These are phyloP conservation scores for Xenopus petersii DNA, from an alignment of 2,797 vertebrate species.

Conservation along the genomic window DNA sequence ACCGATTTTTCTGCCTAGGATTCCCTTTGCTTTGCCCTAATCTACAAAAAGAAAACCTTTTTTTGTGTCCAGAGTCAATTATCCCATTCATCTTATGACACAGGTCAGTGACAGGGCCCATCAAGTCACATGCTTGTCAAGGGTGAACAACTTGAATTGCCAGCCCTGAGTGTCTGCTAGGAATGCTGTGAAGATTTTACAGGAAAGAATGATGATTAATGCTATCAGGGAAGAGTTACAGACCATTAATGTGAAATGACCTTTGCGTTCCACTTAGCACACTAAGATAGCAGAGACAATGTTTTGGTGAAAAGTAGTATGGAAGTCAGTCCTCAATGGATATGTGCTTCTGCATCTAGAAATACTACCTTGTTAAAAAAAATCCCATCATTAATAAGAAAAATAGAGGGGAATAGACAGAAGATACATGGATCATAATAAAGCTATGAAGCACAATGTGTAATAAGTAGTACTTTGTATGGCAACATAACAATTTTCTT, in stretches of 20 bases:
- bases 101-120: constrained; percentile 28
- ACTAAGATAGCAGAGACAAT: too few relatives aligned
- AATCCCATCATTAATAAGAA: too few relatives aligned
- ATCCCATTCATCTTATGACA: constrained; percentile 24
- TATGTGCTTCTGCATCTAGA: too few relatives aligned
- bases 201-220: constrained; percentile 22
- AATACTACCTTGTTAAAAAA: too few relatives aligned
- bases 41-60: background rate
- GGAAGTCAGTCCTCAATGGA: too few relatives aligned
- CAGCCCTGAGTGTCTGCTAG: constrained; percentile 22
- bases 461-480: too few relatives aligned
- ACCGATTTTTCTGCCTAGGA: too few relatives aligned
- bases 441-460: too few relatives aligned
- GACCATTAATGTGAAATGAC: constrained; percentile 29
- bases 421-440: too few relatives aligned
- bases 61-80: constrained; percentile 43
- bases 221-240: constrained; percentile 17
- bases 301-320: too few relatives aligned
- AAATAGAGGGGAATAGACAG: too few relatives aligned
- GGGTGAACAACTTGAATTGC: constrained; percentile 16
- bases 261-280: background rate
- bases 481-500: too few relatives aligned
- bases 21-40: background rate
- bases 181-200: constrained; percentile 37
- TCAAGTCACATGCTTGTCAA: constrained; percentile 33